These are phyloP conservation scores for Buceros bicornis DNA, from an alignment of 2,797 vertebrate species.

Conservation along the genomic window DNA sequence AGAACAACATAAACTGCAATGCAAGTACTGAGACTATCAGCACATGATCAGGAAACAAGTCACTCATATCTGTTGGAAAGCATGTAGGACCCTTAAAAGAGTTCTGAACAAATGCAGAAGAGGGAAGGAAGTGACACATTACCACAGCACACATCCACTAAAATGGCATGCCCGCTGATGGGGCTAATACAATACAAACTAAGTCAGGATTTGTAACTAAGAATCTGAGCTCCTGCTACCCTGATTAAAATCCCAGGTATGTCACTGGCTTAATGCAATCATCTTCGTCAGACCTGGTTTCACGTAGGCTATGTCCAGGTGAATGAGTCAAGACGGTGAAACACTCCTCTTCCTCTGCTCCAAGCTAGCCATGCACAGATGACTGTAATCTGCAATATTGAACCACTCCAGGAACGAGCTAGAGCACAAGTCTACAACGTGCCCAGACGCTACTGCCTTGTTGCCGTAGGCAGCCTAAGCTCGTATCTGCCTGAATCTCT, in stretches of 20 bases:
- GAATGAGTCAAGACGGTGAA: background rate
- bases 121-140: background rate
- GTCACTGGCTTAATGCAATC: background rate
- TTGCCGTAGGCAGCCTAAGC: background rate
- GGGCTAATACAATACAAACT: background rate
- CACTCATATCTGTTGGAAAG: background rate
- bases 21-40: background rate
- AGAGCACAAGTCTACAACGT: background rate
- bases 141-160: background rate
- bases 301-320: background rate
- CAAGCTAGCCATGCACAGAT: background rate
- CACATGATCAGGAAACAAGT: background rate
- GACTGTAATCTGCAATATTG: background rate
- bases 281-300: background rate
- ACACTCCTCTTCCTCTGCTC: background rate
- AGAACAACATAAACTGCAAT: background rate
- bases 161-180: rapidly evolving
- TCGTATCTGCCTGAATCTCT: background rate
- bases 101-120: background rate
- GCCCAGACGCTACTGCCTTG: background rate
- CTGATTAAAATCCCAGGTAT: background rate
- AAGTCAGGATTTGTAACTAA: background rate
- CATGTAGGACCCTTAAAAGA: background rate
- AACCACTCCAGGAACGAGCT: background rate
- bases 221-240: background rate